Evolutionary conservation across 2,797 vertebrate genomes (phyloP).

Genomic region (Heliangelus exortis): DNA sequence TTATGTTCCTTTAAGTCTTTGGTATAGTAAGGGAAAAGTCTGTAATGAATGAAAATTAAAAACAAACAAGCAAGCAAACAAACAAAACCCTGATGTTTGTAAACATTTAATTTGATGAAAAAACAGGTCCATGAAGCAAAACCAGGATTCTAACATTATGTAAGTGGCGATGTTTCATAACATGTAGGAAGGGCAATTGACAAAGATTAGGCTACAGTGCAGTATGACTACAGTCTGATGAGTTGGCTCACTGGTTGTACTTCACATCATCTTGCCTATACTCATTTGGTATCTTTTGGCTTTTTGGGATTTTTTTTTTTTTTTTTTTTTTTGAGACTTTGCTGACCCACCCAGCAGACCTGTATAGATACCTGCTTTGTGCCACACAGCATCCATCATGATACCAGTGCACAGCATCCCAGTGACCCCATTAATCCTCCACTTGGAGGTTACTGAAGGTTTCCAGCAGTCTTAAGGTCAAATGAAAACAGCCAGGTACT

Average conservation of each 20-base stretch:
- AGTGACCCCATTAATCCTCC: not conserved
- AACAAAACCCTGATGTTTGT: not conserved
- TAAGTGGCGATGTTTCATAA: not conserved
- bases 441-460: not conserved
- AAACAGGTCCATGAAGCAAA: not conserved
- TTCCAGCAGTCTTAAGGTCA: not conserved
- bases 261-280: not conserved
- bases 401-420: not conserved
- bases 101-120: constrained; percentile 45
- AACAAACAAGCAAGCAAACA: no score
- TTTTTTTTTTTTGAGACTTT: not conserved
- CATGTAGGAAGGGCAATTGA: not conserved
- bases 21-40: constrained; percentile 9
- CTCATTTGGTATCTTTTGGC: not conserved
- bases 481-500: not conserved
- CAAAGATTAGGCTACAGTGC: not conserved
- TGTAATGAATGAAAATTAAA: constrained; percentile 44
- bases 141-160: not conserved
- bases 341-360: not conserved
- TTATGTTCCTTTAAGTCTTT: constrained; percentile 27
- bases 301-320: not conserved
- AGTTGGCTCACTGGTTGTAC: not conserved
- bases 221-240: not conserved
- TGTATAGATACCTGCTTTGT: not conserved
- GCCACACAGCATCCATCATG: not conserved